A percentile compares a stretch with the other conserved stretches of the same genome.
Evolutionary conservation across 2,797 vertebrate species (phyloP).

Genomic region (Cirrhinus mrigala): DNA sequence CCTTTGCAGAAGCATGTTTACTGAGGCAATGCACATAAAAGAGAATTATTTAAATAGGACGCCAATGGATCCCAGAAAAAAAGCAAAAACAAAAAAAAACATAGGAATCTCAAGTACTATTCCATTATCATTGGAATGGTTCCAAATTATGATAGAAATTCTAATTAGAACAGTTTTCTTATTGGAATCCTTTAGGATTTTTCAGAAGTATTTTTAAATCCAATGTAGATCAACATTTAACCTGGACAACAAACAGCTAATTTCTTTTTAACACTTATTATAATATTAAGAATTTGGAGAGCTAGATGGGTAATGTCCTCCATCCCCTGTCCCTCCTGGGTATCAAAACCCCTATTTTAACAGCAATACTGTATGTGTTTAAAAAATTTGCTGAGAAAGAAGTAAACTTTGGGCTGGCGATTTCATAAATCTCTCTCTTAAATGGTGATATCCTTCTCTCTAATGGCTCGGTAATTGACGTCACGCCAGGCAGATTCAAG

Average conservation of each 20-base stretch:
- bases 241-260: background rate
- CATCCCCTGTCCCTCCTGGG: background rate
- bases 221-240: background rate
- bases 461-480: conserved; percentile 59
- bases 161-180: no score
- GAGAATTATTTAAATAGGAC: no score
- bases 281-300: background rate
- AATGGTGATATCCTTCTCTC: conserved; percentile 23
- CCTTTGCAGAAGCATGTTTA: no score
- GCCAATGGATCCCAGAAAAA: no score
- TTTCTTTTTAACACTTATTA: background rate
- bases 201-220: background rate
- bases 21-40: no score
- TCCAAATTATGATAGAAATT: no score
- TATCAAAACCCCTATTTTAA: background rate
- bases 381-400: background rate
- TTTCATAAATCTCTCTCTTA: conserved; percentile 36
- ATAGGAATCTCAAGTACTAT: no score
- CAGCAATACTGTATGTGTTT: background rate
- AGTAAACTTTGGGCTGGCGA: background rate
- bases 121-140: no score
- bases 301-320: background rate
- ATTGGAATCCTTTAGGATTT: no score
- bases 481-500: conserved; percentile 64
- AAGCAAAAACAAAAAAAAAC: no score